Evolutionary conservation across 2,888 invertebrate genomes (phyloP).

Genomic region (Parascotia fuliginaria): DNA sequence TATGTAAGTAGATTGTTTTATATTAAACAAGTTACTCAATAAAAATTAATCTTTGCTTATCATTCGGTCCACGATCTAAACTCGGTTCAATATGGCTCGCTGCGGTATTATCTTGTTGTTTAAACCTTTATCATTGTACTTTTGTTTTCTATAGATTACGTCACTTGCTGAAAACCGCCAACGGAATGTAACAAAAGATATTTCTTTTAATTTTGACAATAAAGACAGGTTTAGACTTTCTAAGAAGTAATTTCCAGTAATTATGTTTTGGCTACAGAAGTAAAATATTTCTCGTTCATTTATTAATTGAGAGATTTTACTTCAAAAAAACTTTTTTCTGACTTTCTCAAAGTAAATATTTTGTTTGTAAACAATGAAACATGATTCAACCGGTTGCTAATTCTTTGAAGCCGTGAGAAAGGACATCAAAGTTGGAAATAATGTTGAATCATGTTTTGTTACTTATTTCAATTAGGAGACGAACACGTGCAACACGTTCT

Average conservation of each 20-base stretch:
- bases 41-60: slow-evolving; percentile 44
- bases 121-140: slow-evolving; percentile 28
- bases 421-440: slow-evolving; percentile 16
- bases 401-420: slow-evolving; percentile 21
- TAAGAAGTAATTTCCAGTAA: background rate
- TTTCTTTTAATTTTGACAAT: background rate
- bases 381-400: no score
- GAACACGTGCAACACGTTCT: slow-evolving; percentile 27
- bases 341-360: slow-evolving; percentile 5
- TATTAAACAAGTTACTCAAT: slow-evolving; percentile 15
- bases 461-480: slow-evolving; percentile 17
- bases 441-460: slow-evolving; percentile 15
- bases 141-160: slow-evolving; percentile 24
- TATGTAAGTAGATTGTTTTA: no score
- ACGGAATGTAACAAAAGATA: background rate
- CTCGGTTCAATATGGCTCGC: slow-evolving; percentile 33
- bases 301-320: background rate
- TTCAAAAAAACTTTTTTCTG: background rate
- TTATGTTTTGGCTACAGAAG: slow-evolving; percentile 2
- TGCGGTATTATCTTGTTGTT: slow-evolving; percentile 23
- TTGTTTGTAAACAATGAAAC: slow-evolving; percentile 23
- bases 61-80: slow-evolving; percentile 35
- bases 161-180: background rate
- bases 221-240: background rate
- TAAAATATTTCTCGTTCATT: background rate